phyloP scores from a whole-genome alignment of 2,113 vertebrate species.

The Channa maculata region DNA sequence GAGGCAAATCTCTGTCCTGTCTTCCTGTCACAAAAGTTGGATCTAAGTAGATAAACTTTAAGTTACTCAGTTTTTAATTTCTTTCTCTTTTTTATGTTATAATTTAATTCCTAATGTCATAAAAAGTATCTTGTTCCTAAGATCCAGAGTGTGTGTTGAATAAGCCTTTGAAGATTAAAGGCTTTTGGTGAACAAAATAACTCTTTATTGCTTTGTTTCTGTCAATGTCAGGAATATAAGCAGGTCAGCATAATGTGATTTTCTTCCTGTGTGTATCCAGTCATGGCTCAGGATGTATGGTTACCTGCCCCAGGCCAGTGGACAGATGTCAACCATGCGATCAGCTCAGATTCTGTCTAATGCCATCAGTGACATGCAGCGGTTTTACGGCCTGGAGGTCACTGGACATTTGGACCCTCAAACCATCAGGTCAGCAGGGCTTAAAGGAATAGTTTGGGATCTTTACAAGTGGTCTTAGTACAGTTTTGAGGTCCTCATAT shows the following conservation, averaged over 20 bases:
- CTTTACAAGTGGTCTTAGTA: no score
- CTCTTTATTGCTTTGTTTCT: background rate
- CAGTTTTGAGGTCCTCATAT: no score
- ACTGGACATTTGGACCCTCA: conserved; percentile 89
- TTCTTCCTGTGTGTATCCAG: conserved; percentile 70
- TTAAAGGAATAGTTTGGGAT: background rate
- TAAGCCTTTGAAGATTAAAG: background rate
- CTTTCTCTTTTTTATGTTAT: background rate
- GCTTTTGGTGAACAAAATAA: no score
- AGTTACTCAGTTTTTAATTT: background rate
- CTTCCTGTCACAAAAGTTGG: conserved; percentile 3
- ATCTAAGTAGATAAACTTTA: background rate
- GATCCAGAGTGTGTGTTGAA: background rate
- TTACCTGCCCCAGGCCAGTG: conserved; percentile 92
- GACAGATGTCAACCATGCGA: conserved; percentile 95
- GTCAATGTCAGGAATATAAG: background rate
- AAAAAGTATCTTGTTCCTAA: background rate
- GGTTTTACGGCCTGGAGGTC: conserved; percentile 92
- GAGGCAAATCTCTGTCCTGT: background rate
- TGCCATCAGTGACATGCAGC: conserved; percentile 93
- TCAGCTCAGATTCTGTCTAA: conserved; percentile 91
- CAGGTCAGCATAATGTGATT: no score
- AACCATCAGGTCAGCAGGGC: conserved; percentile 87
- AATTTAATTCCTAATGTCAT: background rate
- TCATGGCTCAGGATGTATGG: conserved; percentile 95